Evolutionary conservation across 2,797 vertebrate species (phyloP).

Genomic region (Lagorchestes hirsutus): DNA sequence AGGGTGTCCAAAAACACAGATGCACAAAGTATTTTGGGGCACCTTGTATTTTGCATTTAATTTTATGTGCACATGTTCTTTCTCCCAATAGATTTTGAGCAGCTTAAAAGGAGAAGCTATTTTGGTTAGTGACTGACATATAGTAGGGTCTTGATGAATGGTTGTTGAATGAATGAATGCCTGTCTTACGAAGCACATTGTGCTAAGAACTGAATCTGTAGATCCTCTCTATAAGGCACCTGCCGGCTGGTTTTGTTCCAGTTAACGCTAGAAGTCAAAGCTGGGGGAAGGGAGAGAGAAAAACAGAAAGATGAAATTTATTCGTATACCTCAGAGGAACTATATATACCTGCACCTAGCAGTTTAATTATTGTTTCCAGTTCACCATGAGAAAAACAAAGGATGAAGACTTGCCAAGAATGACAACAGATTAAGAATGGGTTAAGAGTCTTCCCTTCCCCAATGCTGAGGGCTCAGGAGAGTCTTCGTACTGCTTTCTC

Average conservation of each 20-base stretch:
- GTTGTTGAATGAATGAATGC: background rate
- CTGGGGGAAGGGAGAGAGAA: background rate
- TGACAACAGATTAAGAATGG: conserved; percentile 12
- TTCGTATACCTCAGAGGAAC: conserved; percentile 35
- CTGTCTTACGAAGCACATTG: background rate
- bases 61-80: background rate
- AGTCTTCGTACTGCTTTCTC: background rate
- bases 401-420: conserved; percentile 2
- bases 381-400: conserved; percentile 35
- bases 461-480: background rate
- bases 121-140: background rate
- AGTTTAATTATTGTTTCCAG: background rate
- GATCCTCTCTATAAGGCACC: background rate
- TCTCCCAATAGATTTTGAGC: background rate
- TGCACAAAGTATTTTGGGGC: background rate
- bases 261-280: conserved; percentile 40
- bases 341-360: conserved; percentile 6
- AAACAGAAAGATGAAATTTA: conserved; percentile 25
- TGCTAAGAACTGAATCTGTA: conserved; percentile 16
- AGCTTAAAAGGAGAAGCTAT: background rate
- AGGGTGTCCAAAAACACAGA: background rate
- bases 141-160: background rate
- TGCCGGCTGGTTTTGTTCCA: conserved; percentile 18
- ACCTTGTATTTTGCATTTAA: background rate
- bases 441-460: background rate